Evolutionary conservation across 2,797 vertebrate species (phyloP), one percentile per base, ranked within the genome.

Genomic region (Argyrosomus regius): DNA sequence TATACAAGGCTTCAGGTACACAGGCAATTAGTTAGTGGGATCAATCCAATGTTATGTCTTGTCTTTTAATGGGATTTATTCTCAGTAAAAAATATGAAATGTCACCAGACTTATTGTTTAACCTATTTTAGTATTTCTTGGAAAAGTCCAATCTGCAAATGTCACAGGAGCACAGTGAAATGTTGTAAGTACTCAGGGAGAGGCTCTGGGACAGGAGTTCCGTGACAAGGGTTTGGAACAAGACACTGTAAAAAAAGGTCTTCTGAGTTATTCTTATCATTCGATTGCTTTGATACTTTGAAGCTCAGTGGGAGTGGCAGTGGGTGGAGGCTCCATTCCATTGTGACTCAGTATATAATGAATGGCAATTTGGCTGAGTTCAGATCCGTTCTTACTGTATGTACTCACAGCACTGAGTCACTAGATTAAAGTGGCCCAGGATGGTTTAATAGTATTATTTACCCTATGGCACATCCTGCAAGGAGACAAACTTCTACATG

Each of bases 111-210:
- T 17, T 13, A 52, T 24, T 4, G 24, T 52, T 58, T 31, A 13
- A 41, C 18, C 43, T 12, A 20, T 67, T 67, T 64, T 12, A 50
- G 11, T 3, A 74, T 66, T 64, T 50, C 18, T 52, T 48, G 65
- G 13, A 69, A 22, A 16, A 52, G 11, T 50, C 20, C 24, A 78
- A 22, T 65, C 20, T 57, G 20, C 59, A 22, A 53, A 48, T 48
- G 66, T 61, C 49, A 64, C 39, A 31, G 20, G 14, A 54, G 7
- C n/a, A 54, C 52, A 45, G 9, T 24, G 4, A 39, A 20, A 41
- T 28, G 22, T 12, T 46, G 17, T 8, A 5, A 60, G 9, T 20
- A 12, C 2, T 3, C 18, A 20, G 16, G 16, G 14, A 16, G 12
- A 61, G 26, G 49, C 48, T 53, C 53, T 68, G 13, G 18, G 49